phyloP scores from a whole-genome alignment of 2,113 vertebrate species.

The Henicopernis longicauda region DNA sequence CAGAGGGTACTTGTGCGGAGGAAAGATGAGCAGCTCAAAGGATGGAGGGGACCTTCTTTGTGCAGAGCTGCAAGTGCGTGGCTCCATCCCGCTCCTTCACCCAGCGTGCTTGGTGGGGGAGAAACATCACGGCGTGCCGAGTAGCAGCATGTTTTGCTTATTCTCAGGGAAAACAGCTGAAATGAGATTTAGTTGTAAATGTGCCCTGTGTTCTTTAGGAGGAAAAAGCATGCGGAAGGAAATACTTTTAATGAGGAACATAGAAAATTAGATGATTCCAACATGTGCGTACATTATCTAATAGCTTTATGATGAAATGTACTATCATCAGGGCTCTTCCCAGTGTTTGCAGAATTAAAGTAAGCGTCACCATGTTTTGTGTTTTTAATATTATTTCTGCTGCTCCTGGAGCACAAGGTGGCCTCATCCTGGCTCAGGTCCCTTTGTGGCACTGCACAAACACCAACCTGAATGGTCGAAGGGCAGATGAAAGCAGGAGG shows the following conservation, averaged over 20 bases:
- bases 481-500: neutral
- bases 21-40: neutral
- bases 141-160: neutral
- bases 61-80: neutral
- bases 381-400: neutral
- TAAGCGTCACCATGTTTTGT: neutral
- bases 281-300: neutral
- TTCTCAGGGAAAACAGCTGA: neutral
- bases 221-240: neutral
- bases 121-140: rapidly evolving
- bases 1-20: neutral
- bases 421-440: neutral
- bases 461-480: neutral
- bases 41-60: neutral
- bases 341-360: neutral
- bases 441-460: neutral
- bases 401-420: neutral
- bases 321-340: neutral
- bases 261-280: neutral
- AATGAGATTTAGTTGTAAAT: neutral
- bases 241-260: neutral
- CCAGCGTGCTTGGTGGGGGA: rapidly evolving
- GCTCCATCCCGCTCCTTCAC: neutral
- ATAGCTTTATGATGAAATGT: neutral
- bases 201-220: neutral